A percentile compares a stretch with the other conserved stretches of the same genome.
Evolutionary conservation across 2,113 vertebrate species (phyloP).

Genomic region (Neodon shergylaensis): DNA sequence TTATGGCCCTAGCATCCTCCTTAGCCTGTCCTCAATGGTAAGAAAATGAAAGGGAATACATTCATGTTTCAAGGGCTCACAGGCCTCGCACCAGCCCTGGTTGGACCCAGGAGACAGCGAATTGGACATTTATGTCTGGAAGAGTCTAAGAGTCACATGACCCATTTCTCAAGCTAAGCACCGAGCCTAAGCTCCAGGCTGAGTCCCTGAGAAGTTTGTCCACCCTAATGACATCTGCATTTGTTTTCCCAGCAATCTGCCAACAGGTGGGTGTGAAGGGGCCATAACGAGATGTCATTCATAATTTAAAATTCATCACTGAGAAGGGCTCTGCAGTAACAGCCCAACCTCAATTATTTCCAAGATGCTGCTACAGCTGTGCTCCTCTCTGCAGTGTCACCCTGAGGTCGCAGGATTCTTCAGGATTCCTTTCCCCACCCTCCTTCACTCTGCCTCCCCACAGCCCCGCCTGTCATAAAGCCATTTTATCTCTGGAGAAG

Average conservation of each 20-base stretch:
- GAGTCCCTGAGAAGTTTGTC: not conserved
- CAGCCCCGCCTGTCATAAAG: not conserved
- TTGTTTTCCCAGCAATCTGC: not conserved
- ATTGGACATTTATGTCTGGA: not conserved
- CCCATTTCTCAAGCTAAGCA: not conserved
- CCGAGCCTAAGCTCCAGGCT: not conserved
- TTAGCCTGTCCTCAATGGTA: not conserved
- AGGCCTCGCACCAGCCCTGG: not conserved
- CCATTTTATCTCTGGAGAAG: slow-evolving; percentile 60
- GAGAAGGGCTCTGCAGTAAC: slow-evolving; percentile 33
- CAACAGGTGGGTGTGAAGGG: slow-evolving; percentile 43
- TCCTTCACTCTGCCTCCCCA: not conserved
- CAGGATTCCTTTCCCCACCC: not conserved
- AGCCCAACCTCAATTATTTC: slow-evolving; percentile 49
- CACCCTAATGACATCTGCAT: not conserved
- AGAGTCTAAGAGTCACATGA: accelerated
- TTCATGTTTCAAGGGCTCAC: accelerated
- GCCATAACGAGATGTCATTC: slow-evolving; percentile 27
- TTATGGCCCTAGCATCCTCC: accelerated
- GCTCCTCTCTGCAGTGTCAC: accelerated
- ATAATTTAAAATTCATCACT: slow-evolving; percentile 68
- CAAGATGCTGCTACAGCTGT: not conserved
- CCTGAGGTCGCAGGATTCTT: not conserved
- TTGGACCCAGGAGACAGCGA: not conserved
- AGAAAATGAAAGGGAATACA: not conserved